Evolutionary conservation across 2,888 invertebrate species (phyloP).

Genomic region (Chalcis sispes): DNA sequence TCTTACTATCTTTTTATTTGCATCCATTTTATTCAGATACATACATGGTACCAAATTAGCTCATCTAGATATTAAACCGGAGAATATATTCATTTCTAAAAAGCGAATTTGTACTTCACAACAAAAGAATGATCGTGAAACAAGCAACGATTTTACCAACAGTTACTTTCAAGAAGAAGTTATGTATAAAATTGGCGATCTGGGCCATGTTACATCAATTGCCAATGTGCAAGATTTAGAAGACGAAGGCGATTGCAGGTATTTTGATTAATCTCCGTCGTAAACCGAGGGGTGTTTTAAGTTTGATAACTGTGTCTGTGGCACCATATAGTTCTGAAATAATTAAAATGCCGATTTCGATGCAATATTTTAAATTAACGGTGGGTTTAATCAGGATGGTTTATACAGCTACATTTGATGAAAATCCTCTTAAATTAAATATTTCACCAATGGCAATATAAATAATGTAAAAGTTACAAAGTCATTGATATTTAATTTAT

Average conservation of each 20-base stretch:
- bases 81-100: slow-evolving; percentile 90
- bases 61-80: slow-evolving; percentile 96
- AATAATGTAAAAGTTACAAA: no score
- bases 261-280: slow-evolving; percentile 80
- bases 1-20: not conserved
- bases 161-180: slow-evolving; percentile 76
- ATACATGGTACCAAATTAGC: slow-evolving; percentile 91
- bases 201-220: slow-evolving; percentile 93
- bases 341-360: no score
- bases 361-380: no score
- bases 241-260: slow-evolving; percentile 96
- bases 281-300: no score
- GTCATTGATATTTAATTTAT: no score
- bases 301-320: no score
- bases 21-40: slow-evolving; percentile 76
- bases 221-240: slow-evolving; percentile 81
- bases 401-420: no score
- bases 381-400: no score
- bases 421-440: no score
- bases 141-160: slow-evolving; percentile 62
- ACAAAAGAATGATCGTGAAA: slow-evolving; percentile 68
- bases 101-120: slow-evolving; percentile 74
- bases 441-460: no score
- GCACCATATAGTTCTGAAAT: no score
- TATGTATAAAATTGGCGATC: slow-evolving; percentile 90